Conservation (phyloP, 2,113 vertebrate species). For the Anhinga rufa region DNA sequence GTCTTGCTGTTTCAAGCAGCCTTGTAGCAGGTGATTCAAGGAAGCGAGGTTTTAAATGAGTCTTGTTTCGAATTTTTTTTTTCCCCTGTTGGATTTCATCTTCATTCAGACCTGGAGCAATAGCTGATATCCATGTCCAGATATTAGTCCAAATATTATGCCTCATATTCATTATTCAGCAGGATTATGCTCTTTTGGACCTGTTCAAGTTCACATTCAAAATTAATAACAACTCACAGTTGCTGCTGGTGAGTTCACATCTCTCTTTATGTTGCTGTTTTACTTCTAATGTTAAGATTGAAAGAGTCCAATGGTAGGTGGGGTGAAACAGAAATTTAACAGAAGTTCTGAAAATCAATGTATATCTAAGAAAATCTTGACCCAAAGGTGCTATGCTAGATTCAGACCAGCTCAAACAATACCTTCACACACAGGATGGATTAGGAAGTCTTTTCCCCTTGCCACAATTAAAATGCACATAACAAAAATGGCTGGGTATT, state of each 20-base stretch:
- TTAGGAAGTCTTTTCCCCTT: not conserved
- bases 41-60: not conserved
- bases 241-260: not conserved
- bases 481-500: not conserved
- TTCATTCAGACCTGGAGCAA: not conserved
- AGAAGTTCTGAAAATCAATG: not conserved
- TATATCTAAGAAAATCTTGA: not conserved
- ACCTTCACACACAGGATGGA: not conserved
- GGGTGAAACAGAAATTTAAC: not conserved
- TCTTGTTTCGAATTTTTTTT: not conserved
- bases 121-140: not conserved
- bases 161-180: not conserved
- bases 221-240: not conserved
- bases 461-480: not conserved
- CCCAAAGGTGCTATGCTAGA: not conserved
- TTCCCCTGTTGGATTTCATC: not conserved
- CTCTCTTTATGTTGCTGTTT: not conserved
- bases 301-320: not conserved
- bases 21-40: not conserved
- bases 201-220: not conserved
- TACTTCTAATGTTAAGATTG: not conserved
- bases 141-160: not conserved
- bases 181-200: not conserved
- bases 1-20: not conserved
- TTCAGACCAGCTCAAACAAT: not conserved